Percentiles rank a stretch among this genome's conserved stretches.
Conservation (phyloP, 2,113 vertebrate genomes). For the Plecotus auritus region DNA sequence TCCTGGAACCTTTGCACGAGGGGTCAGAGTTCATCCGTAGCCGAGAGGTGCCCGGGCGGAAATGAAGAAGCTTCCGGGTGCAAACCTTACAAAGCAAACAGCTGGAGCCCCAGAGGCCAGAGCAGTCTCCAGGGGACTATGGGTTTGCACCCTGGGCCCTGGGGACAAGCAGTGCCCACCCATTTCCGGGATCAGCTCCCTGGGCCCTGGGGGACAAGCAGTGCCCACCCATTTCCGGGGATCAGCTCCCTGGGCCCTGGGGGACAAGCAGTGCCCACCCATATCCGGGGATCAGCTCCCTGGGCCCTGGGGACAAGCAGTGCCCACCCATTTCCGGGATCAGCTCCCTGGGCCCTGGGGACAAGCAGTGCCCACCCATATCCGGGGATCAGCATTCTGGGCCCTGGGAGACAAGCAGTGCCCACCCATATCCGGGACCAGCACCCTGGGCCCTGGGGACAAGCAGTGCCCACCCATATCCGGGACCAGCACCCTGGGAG, state of each 20-base stretch:
- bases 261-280: not conserved
- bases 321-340: too few relatives aligned
- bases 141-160: not conserved
- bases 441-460: too few relatives aligned
- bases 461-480: too few relatives aligned
- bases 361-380: too few relatives aligned
- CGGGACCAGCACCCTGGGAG: too few relatives aligned
- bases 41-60: not conserved
- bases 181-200: too few relatives aligned
- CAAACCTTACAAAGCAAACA: not conserved
- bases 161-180: not conserved
- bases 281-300: too few relatives aligned
- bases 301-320: too few relatives aligned
- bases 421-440: not conserved
- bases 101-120: not conserved
- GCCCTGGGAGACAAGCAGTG: not conserved
- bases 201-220: too few relatives aligned
- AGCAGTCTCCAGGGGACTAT: not conserved
- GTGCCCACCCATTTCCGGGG: too few relatives aligned
- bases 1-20: not conserved
- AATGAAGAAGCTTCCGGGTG: not conserved
- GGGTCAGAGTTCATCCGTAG: too few relatives aligned
- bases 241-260: not conserved
- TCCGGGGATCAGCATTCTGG: not conserved
- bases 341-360: too few relatives aligned